Percentiles rank a stretch among this genome's conserved stretches.
Conservation (phyloP, 2,797 vertebrate genomes). For the Cossypha niveicapilla region DNA sequence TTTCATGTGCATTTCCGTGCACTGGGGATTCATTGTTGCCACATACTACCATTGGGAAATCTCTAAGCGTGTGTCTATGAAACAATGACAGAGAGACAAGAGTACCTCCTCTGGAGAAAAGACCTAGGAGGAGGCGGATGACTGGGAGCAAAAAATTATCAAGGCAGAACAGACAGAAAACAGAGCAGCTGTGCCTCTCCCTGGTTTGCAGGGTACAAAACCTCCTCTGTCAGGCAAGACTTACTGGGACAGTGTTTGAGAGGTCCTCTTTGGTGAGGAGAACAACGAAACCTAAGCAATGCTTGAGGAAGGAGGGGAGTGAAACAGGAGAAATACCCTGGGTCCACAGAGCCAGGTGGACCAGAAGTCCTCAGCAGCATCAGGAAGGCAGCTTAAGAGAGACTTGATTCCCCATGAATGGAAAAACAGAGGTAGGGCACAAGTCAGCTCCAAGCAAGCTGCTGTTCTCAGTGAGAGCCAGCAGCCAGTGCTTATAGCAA, state of each 20-base stretch:
- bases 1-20: constrained; percentile 62
- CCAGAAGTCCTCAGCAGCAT: background rate
- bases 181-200: background rate
- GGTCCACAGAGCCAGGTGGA: background rate
- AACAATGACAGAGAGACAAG: constrained; percentile 52
- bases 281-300: background rate
- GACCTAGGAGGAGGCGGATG: constrained; percentile 20
- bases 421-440: background rate
- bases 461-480: background rate
- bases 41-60: constrained; percentile 64
- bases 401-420: background rate
- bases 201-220: background rate
- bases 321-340: background rate
- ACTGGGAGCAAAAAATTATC: constrained; percentile 28
- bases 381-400: background rate
- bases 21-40: constrained; percentile 63
- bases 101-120: constrained; percentile 37
- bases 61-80: constrained; percentile 28
- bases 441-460: background rate
- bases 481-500: background rate
- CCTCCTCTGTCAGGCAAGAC: background rate
- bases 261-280: background rate
- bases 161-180: background rate
- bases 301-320: background rate
- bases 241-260: background rate